phyloP scores from a whole-genome alignment of 2,888 invertebrate species.

The Stomorhina lunata region DNA sequence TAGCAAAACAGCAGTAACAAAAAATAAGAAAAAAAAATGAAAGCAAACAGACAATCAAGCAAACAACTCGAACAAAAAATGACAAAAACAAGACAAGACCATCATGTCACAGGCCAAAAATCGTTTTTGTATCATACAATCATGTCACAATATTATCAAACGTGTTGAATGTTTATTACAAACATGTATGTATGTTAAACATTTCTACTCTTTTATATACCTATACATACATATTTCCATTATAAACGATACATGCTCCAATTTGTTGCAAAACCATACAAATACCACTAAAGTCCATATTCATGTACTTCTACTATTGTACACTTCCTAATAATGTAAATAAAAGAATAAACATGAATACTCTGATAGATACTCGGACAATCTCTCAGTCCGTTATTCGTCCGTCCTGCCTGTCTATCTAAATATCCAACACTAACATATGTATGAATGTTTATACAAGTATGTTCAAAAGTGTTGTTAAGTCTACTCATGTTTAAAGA shows the following conservation, averaged over 20 bases:
- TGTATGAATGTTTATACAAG: too few species aligned
- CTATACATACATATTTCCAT: too few species aligned
- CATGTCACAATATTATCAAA: slow-evolving; percentile 56
- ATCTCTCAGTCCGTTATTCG: background rate
- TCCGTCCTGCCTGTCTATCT: background rate
- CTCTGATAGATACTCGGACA: background rate
- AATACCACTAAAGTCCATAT: slow-evolving; percentile 29
- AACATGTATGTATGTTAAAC: slow-evolving; percentile 40
- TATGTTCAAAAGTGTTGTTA: slow-evolving; percentile 23
- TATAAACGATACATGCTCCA: slow-evolving; percentile 34
- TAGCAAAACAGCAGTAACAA: background rate
- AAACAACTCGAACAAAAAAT: slow-evolving; percentile 35
- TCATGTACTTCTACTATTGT: background rate
- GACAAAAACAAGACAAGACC: slow-evolving; percentile 40
- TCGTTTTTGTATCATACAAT: slow-evolving; percentile 39
- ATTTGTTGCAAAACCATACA: slow-evolving; percentile 42
- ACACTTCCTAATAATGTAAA: background rate
- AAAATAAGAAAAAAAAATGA: background rate
- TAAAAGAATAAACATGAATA: background rate
- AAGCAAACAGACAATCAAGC: background rate
- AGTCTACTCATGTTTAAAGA: slow-evolving; percentile 9
- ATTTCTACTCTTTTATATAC: slow-evolving; percentile 16
- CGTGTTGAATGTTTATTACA: slow-evolving; percentile 54
- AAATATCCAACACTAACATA: too few species aligned
- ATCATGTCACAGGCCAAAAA: slow-evolving; percentile 54